Base-by-base conservation (phyloP, 2,888 invertebrate species). In the Acanthococcus lagerstroemiae region DNA sequence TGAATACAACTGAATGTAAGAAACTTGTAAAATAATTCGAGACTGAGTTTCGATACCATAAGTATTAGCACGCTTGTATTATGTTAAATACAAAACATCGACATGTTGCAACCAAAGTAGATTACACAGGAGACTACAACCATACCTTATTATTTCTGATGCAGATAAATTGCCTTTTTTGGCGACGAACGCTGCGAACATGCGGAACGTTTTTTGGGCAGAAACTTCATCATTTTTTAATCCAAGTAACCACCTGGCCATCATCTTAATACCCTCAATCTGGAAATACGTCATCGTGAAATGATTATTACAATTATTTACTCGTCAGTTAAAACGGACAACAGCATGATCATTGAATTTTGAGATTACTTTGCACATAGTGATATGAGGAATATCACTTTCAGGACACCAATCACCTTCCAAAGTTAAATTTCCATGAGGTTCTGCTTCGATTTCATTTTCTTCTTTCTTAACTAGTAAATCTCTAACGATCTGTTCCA, bases 231-330 rank as follows among this genome's bases (percentile, higher is more conserved):
- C 92, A 68, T 85, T 85, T 77, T 92, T 93, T 61, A 95, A 78
- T 0, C 96, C 96, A 44, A 95, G 79, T 48, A 96, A 79, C 95
- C 96, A 96, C 55, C 96, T 84, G 0, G 95, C 95, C 88, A 97
- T 93, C 69, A 95, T 87, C 77, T 97, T 97, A 73, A 96, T 82
- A 0, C 91, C 95, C 77, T 95, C 94, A 65, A 81, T 74, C 80
- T 82, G 70, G 48, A 52, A 52, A 52, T 52, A 52, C n/a, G n/a
- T n/a, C n/a, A n/a, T n/a, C n/a, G n/a, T n/a, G n/a, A n/a, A n/a
- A n/a, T n/a, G n/a, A n/a, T n/a, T n/a, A n/a, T n/a, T n/a, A n/a
- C n/a, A n/a, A 37, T 37, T 37, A 9, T 9, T 37, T 15, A 37
- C 37, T 19, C 5, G 19, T n/a, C 15, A 45, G 4, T 19, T 5